These are phyloP conservation scores for Chelmon rostratus DNA, from an alignment of 2,797 vertebrate genomes.

Conservation along the genomic window DNA sequence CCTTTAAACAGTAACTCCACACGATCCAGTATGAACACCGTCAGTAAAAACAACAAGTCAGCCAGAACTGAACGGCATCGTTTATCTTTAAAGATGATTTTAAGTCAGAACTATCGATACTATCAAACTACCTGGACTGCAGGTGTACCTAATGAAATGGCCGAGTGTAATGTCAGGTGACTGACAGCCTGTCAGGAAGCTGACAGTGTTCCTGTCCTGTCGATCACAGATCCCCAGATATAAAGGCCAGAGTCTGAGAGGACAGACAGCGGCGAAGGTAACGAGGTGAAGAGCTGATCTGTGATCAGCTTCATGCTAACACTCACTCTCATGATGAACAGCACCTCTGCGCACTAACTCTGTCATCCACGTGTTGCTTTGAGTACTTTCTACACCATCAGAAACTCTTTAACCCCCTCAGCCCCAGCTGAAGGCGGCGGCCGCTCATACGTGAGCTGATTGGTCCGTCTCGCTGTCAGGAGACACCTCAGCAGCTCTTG, in stretches of 20 bases:
- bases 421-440: no score
- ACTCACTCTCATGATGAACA: background rate
- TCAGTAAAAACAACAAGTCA: no score
- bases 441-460: no score
- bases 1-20: no score
- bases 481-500: no score
- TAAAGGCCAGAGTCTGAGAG: conserved; percentile 85
- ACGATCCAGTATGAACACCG: no score
- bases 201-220: conserved; percentile 77
- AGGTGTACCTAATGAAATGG: no score
- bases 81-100: no score
- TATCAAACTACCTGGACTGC: background rate
- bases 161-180: background rate
- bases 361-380: background rate
- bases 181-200: conserved; percentile 15
- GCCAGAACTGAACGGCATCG: no score
- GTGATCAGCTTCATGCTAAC: conserved; percentile 12
- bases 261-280: conserved; percentile 78
- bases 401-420: no score
- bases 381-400: background rate
- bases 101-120: no score
- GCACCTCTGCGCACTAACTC: conserved; percentile 11
- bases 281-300: conserved; percentile 2
- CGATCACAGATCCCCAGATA: conserved; percentile 88
- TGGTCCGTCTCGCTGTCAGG: no score